phyloP scores from a whole-genome alignment of 2,888 invertebrate species.

The Ypsolopha sequella region DNA sequence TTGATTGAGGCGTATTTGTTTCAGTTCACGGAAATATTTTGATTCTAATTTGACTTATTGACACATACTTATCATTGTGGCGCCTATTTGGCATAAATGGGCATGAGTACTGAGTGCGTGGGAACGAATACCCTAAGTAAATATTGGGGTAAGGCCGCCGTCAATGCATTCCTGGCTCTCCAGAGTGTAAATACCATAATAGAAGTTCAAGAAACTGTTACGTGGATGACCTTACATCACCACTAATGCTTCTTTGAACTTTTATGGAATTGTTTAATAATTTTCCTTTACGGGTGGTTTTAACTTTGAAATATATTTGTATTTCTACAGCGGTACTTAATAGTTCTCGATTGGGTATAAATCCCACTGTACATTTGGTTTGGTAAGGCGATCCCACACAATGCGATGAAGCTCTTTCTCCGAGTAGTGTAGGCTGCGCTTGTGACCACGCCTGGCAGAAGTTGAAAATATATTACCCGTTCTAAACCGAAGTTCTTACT shows the following conservation, averaged over 20 bases:
- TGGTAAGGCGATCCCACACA: neutral
- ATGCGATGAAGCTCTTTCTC: neutral
- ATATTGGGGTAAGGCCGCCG: slow-evolving; percentile 32
- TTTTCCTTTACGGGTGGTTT: too few species aligned
- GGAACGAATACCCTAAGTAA: slow-evolving; percentile 49
- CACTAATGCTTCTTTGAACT: neutral
- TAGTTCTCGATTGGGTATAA: neutral
- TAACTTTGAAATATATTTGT: neutral
- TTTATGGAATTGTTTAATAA: neutral
- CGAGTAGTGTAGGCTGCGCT: neutral
- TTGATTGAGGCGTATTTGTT: slow-evolving; percentile 17
- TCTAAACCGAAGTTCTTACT: too few species aligned
- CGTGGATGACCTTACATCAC: neutral
- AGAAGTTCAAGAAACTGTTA: neutral
- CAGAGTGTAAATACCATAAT: slow-evolving; percentile 3
- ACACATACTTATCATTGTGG: slow-evolving; percentile 38
- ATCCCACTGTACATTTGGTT: neutral
- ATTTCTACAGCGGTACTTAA: neutral
- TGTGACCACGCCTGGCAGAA: neutral
- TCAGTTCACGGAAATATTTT: too few species aligned
- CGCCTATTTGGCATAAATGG: neutral
- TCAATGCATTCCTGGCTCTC: slow-evolving; percentile 20
- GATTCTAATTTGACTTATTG: slow-evolving; percentile 18
- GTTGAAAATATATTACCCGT: too few species aligned
- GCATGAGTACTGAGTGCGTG: slow-evolving; percentile 23